Evolutionary conservation across 2,797 vertebrate species (phyloP).

Genomic region (Gymnothorax reevesii): DNA sequence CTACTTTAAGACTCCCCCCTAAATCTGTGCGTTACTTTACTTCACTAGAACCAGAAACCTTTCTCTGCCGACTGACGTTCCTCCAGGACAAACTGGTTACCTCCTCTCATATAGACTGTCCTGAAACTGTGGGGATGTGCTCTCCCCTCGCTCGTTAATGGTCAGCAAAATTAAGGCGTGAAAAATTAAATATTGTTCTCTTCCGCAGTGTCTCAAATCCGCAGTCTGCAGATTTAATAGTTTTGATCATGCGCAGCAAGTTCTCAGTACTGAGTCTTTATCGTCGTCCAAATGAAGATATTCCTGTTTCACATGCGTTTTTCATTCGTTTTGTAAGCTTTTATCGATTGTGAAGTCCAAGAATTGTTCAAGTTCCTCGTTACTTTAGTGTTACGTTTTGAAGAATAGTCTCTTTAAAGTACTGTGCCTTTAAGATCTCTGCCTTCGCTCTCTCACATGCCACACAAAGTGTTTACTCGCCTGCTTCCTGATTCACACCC

Average conservation of each 20-base stretch:
- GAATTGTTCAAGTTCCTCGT: slow-evolving; percentile 47
- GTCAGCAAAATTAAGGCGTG: not conserved
- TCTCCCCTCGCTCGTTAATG: not conserved
- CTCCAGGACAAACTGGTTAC: not conserved
- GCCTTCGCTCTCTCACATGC: slow-evolving; percentile 48
- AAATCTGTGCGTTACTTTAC: not conserved
- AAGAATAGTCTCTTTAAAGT: slow-evolving; percentile 68
- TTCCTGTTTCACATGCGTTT: slow-evolving; percentile 45
- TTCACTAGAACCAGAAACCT: slow-evolving; percentile 30
- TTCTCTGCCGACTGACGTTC: slow-evolving; percentile 43
- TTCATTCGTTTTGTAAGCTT: slow-evolving; percentile 37
- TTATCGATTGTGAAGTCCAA: slow-evolving; percentile 33
- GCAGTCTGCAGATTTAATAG: not conserved
- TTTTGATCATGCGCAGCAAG: not conserved
- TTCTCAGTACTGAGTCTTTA: not conserved
- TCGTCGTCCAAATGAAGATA: not conserved
- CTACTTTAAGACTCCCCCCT: not conserved
- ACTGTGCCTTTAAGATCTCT: slow-evolving; percentile 75
- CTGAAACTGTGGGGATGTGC: not conserved
- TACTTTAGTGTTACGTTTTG: slow-evolving; percentile 59
- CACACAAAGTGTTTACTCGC: slow-evolving; percentile 34
- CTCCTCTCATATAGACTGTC: slow-evolving; percentile 39
- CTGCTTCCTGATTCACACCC: not conserved
- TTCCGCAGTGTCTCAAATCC: not conserved
- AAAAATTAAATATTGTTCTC: not conserved